Evolutionary conservation across 2,797 vertebrate species (phyloP), one percentile per base, ranked within the genome.

Genomic region (Sebastes nivosus): DNA sequence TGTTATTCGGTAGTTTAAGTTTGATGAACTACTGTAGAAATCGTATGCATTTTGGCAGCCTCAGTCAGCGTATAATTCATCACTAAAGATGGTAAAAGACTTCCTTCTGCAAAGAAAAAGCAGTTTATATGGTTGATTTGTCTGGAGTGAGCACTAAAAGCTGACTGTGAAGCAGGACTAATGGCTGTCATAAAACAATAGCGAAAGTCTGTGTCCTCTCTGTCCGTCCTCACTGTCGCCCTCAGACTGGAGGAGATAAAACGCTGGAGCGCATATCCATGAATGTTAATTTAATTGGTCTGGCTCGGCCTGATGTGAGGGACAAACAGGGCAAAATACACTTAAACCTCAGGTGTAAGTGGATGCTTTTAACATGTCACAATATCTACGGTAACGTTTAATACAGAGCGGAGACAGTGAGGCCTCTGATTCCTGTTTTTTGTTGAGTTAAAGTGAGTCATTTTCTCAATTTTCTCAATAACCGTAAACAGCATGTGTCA

Each of bases 141-240:
- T 76, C 32, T 32, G 71, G 66, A 83, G 75, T 29, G 63, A 79
- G 64, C 29, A 13, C 29, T 60, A 18, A 74, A 16, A 67, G 75
- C 81, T 34, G 36, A 36, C 59, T 13, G 67, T 72, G 67, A 82
- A 77, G 80, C 75, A 66, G 65, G 78, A 87, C 88, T 92, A 92
- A 93, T 92, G 83, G 74, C 81, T 70, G 75, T 76, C 82, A 92
- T 94, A 92, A 93, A 93, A 89, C 79, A 87, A 77, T 22, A 73
- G 71, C n/a, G 38, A 50, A 66, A 72, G 63, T 86, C 88, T 74
- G 74, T 77, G 93, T 93, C 91, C 90, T 89, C 88, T 79, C 79
- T 66, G 77, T 85, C 77, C 34, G 67, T 81, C 83, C 89, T 85
- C 81, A 32, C 72, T 36, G 84, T 72, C 59, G 27, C 52, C 77